Percentiles rank a stretch among this genome's conserved stretches.
These are phyloP conservation scores for Pongo pygmaeus DNA, from an alignment of 2,113 vertebrate genomes.

Conservation along the genomic window DNA sequence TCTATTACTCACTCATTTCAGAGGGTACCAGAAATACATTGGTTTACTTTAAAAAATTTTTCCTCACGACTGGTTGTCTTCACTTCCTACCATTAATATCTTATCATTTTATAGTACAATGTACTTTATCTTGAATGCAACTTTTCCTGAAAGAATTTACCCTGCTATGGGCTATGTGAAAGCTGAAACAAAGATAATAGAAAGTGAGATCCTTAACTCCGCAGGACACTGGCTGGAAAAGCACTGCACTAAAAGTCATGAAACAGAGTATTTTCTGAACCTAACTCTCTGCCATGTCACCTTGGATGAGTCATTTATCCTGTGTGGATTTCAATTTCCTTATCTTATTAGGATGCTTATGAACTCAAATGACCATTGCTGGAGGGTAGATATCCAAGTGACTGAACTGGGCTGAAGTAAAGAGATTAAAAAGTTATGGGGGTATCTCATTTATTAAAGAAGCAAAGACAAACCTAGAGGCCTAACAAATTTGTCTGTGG, in stretches of 20 bases:
- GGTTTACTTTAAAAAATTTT: conserved; percentile 4
- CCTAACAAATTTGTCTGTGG: not conserved
- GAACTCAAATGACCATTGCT: not conserved
- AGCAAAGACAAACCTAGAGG: not conserved
- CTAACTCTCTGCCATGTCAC: not conserved
- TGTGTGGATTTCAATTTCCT: not conserved
- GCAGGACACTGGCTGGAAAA: not conserved
- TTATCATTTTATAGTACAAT: not conserved
- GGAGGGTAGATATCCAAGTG: not conserved
- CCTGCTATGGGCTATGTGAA: not conserved
- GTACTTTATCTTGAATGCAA: not conserved
- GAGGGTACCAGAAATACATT: not conserved
- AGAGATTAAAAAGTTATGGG: not conserved
- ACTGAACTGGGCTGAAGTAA: not conserved
- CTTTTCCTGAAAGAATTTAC: not conserved
- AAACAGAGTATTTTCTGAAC: not conserved
- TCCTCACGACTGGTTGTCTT: not conserved
- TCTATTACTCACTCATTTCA: not conserved
- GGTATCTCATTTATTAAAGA: not conserved
- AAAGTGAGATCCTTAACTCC: not conserved
- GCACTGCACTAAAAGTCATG: not conserved
- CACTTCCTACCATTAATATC: not conserved
- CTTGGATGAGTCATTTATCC: not conserved
- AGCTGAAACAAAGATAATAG: not conserved
- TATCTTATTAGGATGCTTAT: not conserved